A percentile compares a stretch with the other conserved stretches of the same genome.
Conservation (phyloP, 1,140 invertebrate genomes). For the Drosophila kanapiae region DNA sequence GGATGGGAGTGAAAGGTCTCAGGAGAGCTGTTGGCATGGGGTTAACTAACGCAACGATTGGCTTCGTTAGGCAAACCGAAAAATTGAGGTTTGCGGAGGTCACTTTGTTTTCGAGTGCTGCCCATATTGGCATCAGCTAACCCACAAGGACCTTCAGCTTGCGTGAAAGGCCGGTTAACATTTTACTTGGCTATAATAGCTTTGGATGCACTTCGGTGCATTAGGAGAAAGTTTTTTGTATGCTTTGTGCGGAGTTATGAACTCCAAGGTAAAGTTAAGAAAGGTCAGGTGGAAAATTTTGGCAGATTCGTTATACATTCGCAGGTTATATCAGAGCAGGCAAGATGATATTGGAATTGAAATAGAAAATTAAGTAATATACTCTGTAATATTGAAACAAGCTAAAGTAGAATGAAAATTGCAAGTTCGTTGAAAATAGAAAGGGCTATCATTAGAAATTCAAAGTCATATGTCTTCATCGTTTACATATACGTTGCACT, state of each 20-base stretch:
- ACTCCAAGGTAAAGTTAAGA: constrained; percentile 10
- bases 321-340: not conserved
- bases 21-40: constrained; percentile 39
- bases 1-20: constrained; percentile 33
- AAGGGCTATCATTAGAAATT: too few relatives aligned
- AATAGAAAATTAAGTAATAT: too few relatives aligned
- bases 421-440: too few relatives aligned
- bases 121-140: constrained; percentile 33
- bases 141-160: constrained; percentile 11
- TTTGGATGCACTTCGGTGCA: constrained; percentile 12
- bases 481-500: too few relatives aligned
- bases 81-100: constrained; percentile 47
- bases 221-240: constrained; percentile 25
- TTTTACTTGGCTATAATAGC: constrained; percentile 7
- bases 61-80: constrained; percentile 63
- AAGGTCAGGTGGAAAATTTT: constrained; percentile 18
- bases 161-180: not conserved
- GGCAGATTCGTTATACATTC: not conserved
- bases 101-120: constrained; percentile 31
- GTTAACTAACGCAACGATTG: constrained; percentile 57
- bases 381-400: not conserved
- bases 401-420: too few relatives aligned
- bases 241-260: constrained; percentile 1
- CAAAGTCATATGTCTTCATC: too few relatives aligned
- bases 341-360: not conserved